A percentile compares a stretch with the other conserved stretches of the same genome.
These are phyloP conservation scores for Oryzias celebensis DNA, from an alignment of 2,113 vertebrate genomes.

Conservation along the genomic window DNA sequence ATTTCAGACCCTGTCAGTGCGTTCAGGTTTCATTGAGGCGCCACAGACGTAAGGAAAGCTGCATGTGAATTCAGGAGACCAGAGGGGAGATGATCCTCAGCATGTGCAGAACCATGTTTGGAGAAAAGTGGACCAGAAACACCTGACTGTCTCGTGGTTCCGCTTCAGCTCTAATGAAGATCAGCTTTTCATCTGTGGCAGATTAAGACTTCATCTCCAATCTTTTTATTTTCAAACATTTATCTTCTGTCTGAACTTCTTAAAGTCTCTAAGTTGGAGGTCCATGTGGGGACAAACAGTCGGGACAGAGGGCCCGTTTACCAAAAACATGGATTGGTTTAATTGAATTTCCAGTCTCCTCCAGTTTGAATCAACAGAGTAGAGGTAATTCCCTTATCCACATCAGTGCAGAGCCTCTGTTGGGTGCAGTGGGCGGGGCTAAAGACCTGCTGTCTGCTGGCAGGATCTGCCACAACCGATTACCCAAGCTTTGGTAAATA, in stretches of 20 bases:
- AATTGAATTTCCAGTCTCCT: slow-evolving; percentile 74
- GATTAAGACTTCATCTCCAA: too few relatives aligned
- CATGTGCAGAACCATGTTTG: too few relatives aligned
- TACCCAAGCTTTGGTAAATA: slow-evolving; percentile 75
- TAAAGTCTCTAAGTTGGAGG: not conserved
- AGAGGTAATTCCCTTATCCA: slow-evolving; percentile 77
- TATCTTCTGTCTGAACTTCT: not conserved
- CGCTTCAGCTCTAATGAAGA: too few relatives aligned
- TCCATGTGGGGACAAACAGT: slow-evolving; percentile 13
- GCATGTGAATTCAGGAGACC: too few relatives aligned
- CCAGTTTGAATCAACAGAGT: slow-evolving; percentile 67
- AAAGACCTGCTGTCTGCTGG: slow-evolving; percentile 72
- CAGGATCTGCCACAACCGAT: slow-evolving; percentile 81
- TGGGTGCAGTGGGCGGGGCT: slow-evolving; percentile 68
- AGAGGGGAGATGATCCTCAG: too few relatives aligned
- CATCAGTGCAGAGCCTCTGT: slow-evolving; percentile 75
- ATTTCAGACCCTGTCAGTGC: too few relatives aligned
- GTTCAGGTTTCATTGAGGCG: too few relatives aligned
- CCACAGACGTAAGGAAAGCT: too few relatives aligned
- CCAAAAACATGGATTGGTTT: slow-evolving; percentile 69
- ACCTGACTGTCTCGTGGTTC: too few relatives aligned
- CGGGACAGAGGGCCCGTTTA: slow-evolving; percentile 25
- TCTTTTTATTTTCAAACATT: not conserved
- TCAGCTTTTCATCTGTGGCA: too few relatives aligned
- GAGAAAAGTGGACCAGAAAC: too few relatives aligned